These are phyloP conservation scores for Paralinhomoeus sp. DNA, from an alignment of 2,888 invertebrate genomes.

Conservation along the genomic window DNA sequence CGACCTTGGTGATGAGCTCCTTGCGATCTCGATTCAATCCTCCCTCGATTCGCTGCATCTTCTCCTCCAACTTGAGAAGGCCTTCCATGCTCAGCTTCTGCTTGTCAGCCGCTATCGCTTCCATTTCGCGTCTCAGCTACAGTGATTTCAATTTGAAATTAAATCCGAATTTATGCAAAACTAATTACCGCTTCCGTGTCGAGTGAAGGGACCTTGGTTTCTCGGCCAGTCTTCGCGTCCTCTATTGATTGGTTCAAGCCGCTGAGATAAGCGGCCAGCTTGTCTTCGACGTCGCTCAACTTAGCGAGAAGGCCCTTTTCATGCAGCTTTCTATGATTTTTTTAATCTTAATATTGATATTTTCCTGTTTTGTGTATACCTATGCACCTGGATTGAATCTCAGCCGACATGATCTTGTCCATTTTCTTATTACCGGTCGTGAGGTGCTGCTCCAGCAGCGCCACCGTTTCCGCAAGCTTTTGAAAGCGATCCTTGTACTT, in stretches of 20 bases:
- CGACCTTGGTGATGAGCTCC: slow-evolving; percentile 5
- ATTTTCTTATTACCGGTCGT: slow-evolving; percentile 20
- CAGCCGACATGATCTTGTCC: slow-evolving; percentile 15
- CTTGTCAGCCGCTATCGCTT: slow-evolving; percentile 21
- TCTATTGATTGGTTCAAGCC: slow-evolving; percentile 18
- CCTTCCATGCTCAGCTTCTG: slow-evolving; percentile 24
- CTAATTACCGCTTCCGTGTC: slow-evolving; percentile 21
- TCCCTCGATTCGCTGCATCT: slow-evolving; percentile 18
- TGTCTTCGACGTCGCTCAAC: slow-evolving; percentile 16
- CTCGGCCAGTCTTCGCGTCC: slow-evolving; percentile 16
- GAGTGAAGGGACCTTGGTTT: slow-evolving; percentile 14
- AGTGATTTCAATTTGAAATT: too few relatives aligned
- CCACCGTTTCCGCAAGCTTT: slow-evolving; percentile 20
- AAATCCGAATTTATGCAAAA: too few relatives aligned
- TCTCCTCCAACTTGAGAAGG: slow-evolving; percentile 3
- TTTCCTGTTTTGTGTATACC: too few relatives aligned
- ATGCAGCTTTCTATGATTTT: slow-evolving; percentile 15
- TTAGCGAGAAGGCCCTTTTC: slow-evolving; percentile 20
- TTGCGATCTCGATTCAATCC: slow-evolving; percentile 10
- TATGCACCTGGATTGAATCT: slow-evolving; percentile 11
- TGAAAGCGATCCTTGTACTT: slow-evolving; percentile 19
- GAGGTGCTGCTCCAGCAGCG: slow-evolving; percentile 18
- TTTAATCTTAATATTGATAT: too few relatives aligned
- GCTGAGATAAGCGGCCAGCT: slow-evolving; percentile 13
- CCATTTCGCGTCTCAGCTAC: slow-evolving; percentile 20